Base-by-base conservation (phyloP, 2,888 invertebrate species). In the Drosophila infuscata region DNA sequence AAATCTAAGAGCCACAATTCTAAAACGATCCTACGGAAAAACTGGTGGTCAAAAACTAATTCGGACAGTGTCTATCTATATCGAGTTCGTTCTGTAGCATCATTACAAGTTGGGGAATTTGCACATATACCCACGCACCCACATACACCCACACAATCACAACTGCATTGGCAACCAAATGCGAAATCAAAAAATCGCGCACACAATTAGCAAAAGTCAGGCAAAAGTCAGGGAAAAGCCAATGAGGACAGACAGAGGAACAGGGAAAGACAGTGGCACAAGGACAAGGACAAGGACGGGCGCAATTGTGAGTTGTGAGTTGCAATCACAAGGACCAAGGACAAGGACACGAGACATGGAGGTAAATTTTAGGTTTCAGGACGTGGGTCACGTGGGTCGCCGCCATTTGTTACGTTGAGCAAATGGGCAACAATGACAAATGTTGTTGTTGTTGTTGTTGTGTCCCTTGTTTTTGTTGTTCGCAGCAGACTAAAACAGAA, bases 131-230 rank as follows among this genome's bases (percentile, higher is more conserved):
- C 20, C 8, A 46, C 6, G 6, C 8, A 12, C 8, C 11, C n/a
- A 9, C 41, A 9, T n/a, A 2, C 38, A 5, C 8, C 2, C 43
- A 3, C 20, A 12, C 12, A 3, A n/a, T n/a, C 12, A 7, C 29
- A 49, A 5, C 17, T 25, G 25, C 43, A 20, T 12, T 11, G 56
- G 12, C 30, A 41, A 12, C n/a, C 33, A 38, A 46, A 54, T 71
- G 70, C 29, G 57, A 72, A 76, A 79, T 57, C 41, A 74, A 79
- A 79, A 83, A 71, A 78, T 83, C 69, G 79, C 73, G 79, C 71
- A 70, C 71, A 70, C 82, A 83, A 83, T 84, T 87, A 82, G 75
- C 74, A 15, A 76, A 72, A 68, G 63, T 65, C 74, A 59, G 78
- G 51, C 60, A 29, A n/a, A 38, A 73, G 68, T 61, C 68, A 54